Conservation (phyloP, 1,140 invertebrate species). For the Agrypnia vestita region DNA sequence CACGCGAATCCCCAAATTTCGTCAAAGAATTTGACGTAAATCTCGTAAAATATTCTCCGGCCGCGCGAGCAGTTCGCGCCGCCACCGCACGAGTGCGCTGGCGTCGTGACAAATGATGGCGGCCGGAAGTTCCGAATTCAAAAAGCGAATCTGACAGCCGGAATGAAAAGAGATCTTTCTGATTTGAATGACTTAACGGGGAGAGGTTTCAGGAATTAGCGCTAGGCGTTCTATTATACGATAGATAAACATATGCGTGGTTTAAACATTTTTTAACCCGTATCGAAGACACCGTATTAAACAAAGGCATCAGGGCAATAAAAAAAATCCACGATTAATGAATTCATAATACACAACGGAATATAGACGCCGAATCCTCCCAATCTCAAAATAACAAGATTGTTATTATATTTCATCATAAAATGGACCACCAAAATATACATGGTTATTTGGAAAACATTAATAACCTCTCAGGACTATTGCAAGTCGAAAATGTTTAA, state of each 20-base stretch:
- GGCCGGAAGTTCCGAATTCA: slow-evolving; percentile 34
- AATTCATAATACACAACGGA: too few species aligned
- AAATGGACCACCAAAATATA: too few species aligned
- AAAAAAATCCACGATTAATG: too few species aligned
- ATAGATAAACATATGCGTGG: not conserved
- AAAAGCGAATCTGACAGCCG: slow-evolving; percentile 42
- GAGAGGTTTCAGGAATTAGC: not conserved
- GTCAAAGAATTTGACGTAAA: slow-evolving; percentile 14
- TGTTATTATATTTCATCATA: too few species aligned
- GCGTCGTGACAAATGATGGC: slow-evolving; percentile 39
- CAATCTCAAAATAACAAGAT: too few species aligned
- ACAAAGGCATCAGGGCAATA: too few species aligned
- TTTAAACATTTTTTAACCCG: not conserved
- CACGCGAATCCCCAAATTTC: slow-evolving; percentile 28
- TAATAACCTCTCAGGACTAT: too few species aligned
- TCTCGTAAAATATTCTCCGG: slow-evolving; percentile 17
- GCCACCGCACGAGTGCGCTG: slow-evolving; percentile 28
- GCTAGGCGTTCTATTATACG: not conserved
- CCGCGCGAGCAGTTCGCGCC: not conserved
- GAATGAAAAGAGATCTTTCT: slow-evolving; percentile 32
- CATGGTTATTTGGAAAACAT: too few species aligned
- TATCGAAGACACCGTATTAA: too few species aligned
- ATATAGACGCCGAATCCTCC: too few species aligned
- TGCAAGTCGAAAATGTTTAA: too few species aligned
- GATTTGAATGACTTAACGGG: slow-evolving; percentile 1